Base-by-base conservation (phyloP, 1,140 invertebrate genomes). In the Zelostemma sp. region DNA sequence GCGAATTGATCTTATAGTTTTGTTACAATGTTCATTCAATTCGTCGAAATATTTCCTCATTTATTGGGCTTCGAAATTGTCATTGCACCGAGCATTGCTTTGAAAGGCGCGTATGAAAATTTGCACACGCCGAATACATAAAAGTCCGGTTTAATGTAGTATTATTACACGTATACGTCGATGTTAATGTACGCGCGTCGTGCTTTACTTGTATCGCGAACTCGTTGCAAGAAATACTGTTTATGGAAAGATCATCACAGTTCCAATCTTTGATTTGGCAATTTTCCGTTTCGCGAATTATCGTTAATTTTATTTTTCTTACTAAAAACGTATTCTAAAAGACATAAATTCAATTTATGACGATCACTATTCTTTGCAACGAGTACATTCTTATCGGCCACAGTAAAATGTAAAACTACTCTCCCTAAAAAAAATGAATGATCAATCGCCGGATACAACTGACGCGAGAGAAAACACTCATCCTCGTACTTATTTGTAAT, bases 391-490 rank as follows among this genome's bases (percentile, higher is more conserved):
- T 28, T 35, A 17, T 63, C 43, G 40, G 17, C 49, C 57, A 17
- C 51, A 65, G 65, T 72, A 55, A 68, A 67, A 57, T 65, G 69
- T 68, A 68, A 68, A 72, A 68, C 63, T 68, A 68, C 60, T 72
- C 64, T 63, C 60, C 57, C 57, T 46, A 72, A 72, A 64, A 60
- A 64, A 64, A 50, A 56, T 50, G 47, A 72, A 66, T 63, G 59
- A 72, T 68, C 64, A 68, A 68, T 72, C 61, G 43, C 62, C 65
- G 57, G 55, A 50, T 51, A 40, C 68, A 73, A 73, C 64, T 51
- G 53, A 65, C 64, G 48, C 58, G 12, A 33, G 48, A 61, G 61
- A 58, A 67, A 65, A 60, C 68, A 72, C 60, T 31, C 64, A 48
- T 65, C 47, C 50, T 51, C 58, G 17, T 65, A 72, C 57, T 66